phyloP scores from a whole-genome alignment of 2,797 vertebrate genomes.

The Calcarius lapponicus region DNA sequence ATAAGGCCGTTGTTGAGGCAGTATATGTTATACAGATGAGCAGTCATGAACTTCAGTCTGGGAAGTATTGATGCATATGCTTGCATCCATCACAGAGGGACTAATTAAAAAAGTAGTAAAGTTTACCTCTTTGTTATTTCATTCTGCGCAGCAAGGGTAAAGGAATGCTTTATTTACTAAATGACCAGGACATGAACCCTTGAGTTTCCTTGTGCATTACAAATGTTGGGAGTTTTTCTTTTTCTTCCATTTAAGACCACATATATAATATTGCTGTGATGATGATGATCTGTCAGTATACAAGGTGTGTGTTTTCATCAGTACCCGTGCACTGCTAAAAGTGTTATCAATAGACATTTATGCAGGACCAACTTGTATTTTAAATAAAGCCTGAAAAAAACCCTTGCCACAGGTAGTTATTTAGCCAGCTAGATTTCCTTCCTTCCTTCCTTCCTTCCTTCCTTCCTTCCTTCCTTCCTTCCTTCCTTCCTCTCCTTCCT shows the following conservation, averaged over 20 bases:
- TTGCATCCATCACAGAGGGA: neutral
- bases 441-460: neutral
- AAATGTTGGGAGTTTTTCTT: neutral
- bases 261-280: neutral
- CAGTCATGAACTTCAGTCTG: neutral
- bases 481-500: no score
- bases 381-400: neutral
- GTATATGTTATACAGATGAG: neutral
- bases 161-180: neutral
- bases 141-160: neutral
- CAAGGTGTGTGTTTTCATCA: neutral
- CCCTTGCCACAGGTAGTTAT: neutral
- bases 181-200: neutral
- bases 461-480: no score
- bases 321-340: neutral
- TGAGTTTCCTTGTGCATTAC: neutral
- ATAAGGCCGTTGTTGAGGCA: slow-evolving; percentile 21
- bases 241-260: neutral
- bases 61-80: neutral
- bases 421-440: neutral
- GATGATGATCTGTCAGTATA: neutral
- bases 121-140: neutral
- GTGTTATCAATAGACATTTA: neutral
- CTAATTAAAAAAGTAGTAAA: neutral
- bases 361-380: neutral